These are phyloP conservation scores for Megamerina dolium DNA, from an alignment of 2,888 invertebrate genomes.

Conservation along the genomic window DNA sequence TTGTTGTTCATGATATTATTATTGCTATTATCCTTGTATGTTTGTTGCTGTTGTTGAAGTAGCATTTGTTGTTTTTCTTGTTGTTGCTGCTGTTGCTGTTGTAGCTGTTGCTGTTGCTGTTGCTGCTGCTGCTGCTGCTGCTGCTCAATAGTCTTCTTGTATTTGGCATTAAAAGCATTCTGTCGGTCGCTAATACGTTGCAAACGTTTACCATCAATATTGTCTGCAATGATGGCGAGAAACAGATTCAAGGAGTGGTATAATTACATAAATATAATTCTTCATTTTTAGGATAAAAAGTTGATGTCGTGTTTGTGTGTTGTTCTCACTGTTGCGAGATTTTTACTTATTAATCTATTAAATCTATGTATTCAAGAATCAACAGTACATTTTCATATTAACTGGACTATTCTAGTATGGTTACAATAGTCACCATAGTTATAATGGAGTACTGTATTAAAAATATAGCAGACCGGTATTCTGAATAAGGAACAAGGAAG, in stretches of 20 bases:
- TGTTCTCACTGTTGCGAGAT: too few relatives aligned
- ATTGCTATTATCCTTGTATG: slow-evolving; percentile 40
- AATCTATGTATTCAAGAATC: too few relatives aligned
- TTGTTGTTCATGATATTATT: slow-evolving; percentile 40
- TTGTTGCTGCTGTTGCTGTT: slow-evolving; percentile 28
- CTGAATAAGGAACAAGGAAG: too few relatives aligned
- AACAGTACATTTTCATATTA: too few relatives aligned
- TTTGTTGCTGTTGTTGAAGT: slow-evolving; percentile 34
- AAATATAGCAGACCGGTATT: too few relatives aligned
- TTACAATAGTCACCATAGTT: too few relatives aligned
- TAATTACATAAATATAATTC: slow-evolving; percentile 7
- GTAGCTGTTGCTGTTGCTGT: slow-evolving; percentile 32
- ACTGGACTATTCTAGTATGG: too few relatives aligned
- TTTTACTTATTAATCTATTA: too few relatives aligned
- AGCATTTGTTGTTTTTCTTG: slow-evolving; percentile 29
- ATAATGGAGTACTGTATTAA: too few relatives aligned
- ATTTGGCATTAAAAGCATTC: slow-evolving; percentile 58
- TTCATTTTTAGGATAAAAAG: background rate
- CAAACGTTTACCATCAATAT: slow-evolving; percentile 53
- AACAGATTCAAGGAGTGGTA: slow-evolving; percentile 1
- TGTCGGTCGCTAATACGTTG: slow-evolving; percentile 57
- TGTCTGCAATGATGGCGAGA: slow-evolving; percentile 36
- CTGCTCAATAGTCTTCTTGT: slow-evolving; percentile 58
- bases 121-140: slow-evolving; percentile 34
- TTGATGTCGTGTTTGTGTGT: background rate